Conservation (phyloP, 1,140 invertebrate genomes). For the Phymastichus coffea region DNA sequence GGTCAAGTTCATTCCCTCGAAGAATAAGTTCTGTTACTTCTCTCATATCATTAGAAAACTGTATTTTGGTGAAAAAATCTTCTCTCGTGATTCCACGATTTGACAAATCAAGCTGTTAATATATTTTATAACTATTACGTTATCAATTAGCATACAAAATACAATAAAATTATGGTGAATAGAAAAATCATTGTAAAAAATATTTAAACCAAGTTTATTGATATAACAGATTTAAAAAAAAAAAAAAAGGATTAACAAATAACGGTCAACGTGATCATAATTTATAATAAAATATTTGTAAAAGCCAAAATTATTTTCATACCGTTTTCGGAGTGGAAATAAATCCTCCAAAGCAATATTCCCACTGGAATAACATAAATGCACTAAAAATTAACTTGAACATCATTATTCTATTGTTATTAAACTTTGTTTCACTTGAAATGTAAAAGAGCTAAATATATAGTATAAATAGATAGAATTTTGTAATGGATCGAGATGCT, state of each 20-base stretch:
- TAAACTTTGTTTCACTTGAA: not conserved
- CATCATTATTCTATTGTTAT: not conserved
- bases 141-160: no score
- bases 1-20: conserved; percentile 48
- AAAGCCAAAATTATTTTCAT: no score
- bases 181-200: no score
- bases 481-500: conserved; percentile 4
- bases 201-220: no score
- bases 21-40: conserved; percentile 47
- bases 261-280: no score
- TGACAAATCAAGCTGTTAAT: conserved; percentile 47
- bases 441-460: no score
- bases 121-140: not conserved
- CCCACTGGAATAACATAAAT: conserved; percentile 4
- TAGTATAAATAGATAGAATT: conserved; percentile 1
- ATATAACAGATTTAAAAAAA: no score
- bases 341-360: conserved; percentile 15
- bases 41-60: conserved; percentile 36
- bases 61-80: conserved; percentile 47
- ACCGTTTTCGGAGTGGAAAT: conserved; percentile 9
- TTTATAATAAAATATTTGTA: no score
- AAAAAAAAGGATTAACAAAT: no score
- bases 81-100: conserved; percentile 42
- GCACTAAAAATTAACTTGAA: not conserved
- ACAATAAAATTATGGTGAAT: no score